Conservation (phyloP, 2,797 vertebrate genomes). For the Neosilurus hyrtlii region DNA sequence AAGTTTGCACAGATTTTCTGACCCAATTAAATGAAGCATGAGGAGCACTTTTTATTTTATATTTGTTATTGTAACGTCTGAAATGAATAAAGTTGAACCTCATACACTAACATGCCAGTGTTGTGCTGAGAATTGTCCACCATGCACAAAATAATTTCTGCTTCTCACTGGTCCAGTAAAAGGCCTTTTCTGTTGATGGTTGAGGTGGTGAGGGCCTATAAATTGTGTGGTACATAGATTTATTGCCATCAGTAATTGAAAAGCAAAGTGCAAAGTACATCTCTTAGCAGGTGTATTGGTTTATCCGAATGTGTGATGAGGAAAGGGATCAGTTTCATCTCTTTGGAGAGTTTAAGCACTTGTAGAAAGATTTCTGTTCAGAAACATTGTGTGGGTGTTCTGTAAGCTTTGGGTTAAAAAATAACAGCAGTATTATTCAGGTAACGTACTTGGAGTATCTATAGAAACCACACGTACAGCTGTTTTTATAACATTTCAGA, state of each 20-base stretch:
- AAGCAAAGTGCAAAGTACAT: neutral
- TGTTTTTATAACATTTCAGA: neutral
- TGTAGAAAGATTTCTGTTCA: neutral
- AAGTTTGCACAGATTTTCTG: neutral
- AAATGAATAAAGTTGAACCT: neutral
- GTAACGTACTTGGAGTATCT: neutral
- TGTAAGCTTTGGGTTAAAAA: constrained; percentile 11
- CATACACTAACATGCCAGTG: neutral
- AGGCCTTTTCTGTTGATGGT: neutral
- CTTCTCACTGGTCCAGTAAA: neutral
- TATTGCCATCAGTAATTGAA: neutral
- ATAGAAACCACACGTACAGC: neutral
- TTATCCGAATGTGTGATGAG: neutral
- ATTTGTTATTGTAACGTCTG: neutral
- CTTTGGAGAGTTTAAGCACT: neutral
- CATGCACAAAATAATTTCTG: neutral
- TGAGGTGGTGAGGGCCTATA: neutral
- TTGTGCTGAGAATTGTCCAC: neutral
- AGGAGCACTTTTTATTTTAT: neutral
- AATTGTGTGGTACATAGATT: neutral
- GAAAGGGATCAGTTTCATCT: neutral
- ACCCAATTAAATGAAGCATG: neutral
- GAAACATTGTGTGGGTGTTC: constrained; percentile 23
- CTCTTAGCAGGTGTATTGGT: neutral
- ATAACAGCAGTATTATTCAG: neutral